Percentiles rank a stretch among this genome's conserved stretches.
These are phyloP conservation scores for Drosophila anomelani DNA, from an alignment of 2,888 invertebrate genomes.

Conservation along the genomic window DNA sequence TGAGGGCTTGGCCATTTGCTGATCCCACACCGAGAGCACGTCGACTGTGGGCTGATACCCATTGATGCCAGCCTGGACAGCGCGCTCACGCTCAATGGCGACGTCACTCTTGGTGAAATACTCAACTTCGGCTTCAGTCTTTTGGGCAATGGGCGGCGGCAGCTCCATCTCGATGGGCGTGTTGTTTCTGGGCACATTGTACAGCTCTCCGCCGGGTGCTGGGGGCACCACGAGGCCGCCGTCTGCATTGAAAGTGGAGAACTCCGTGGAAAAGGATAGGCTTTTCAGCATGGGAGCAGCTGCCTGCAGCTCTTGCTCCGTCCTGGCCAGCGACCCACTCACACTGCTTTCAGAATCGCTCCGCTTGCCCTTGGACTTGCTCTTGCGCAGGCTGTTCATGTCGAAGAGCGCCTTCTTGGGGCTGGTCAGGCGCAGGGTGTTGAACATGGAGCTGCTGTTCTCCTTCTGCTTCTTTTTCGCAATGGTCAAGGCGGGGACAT, in stretches of 20 bases:
- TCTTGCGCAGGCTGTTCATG: slow-evolving; percentile 82
- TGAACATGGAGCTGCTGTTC: slow-evolving; percentile 77
- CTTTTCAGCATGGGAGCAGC: slow-evolving; percentile 80
- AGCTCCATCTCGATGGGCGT: slow-evolving; percentile 61
- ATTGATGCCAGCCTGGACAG: slow-evolving; percentile 49
- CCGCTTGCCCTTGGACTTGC: slow-evolving; percentile 77
- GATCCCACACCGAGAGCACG: slow-evolving; percentile 78
- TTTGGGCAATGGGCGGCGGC: slow-evolving; percentile 67
- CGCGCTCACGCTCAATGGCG: slow-evolving; percentile 76
- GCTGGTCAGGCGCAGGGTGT: slow-evolving; percentile 81
- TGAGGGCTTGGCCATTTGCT: slow-evolving; percentile 51
- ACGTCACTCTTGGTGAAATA: slow-evolving; percentile 84
- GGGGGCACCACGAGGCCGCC: slow-evolving; percentile 1
- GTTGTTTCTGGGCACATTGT: slow-evolving; percentile 84
- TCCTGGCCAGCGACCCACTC: slow-evolving; percentile 33
- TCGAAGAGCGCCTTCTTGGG: slow-evolving; percentile 82
- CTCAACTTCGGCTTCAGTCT: slow-evolving; percentile 82
- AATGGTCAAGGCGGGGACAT: slow-evolving; percentile 46
- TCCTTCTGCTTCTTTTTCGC: slow-evolving; percentile 80
- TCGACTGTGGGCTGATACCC: slow-evolving; percentile 82
- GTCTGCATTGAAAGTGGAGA: slow-evolving; percentile 67
- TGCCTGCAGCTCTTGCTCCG: slow-evolving; percentile 70
- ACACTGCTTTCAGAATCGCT: slow-evolving; percentile 65
- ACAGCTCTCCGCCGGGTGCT: slow-evolving; percentile 71
- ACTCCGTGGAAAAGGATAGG: slow-evolving; percentile 83